These are phyloP conservation scores for Himalopsyche tibetana DNA, from an alignment of 2,888 invertebrate species.

Conservation along the genomic window DNA sequence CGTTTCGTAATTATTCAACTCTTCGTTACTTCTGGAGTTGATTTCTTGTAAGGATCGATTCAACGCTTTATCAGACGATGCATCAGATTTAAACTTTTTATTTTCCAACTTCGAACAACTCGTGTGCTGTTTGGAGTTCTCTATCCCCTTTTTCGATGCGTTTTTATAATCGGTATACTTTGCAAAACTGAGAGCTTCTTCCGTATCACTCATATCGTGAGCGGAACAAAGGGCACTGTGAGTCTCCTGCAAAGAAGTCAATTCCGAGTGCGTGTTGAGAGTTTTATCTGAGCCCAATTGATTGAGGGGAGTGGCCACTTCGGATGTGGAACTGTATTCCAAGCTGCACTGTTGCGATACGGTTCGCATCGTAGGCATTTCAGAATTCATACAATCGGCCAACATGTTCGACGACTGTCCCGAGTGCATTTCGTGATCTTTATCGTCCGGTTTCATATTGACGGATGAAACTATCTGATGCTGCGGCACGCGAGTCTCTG, in stretches of 20 bases:
- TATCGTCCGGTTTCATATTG: constrained; percentile 32
- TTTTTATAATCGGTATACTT: constrained; percentile 76
- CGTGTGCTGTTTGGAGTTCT: constrained; percentile 68
- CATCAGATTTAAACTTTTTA: constrained; percentile 40
- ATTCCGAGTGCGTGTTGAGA: constrained; percentile 74
- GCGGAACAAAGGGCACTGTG: constrained; percentile 75
- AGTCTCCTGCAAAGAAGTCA: constrained; percentile 75
- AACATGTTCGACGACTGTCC: constrained; percentile 73
- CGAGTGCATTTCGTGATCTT: constrained; percentile 65
- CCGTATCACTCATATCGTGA: constrained; percentile 75
- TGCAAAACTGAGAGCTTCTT: constrained; percentile 76
- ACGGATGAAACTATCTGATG: constrained; percentile 75
- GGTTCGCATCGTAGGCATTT: constrained; percentile 77
- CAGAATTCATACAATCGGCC: constrained; percentile 71
- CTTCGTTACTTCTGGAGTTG: constrained; percentile 47
- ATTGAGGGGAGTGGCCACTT: constrained; percentile 73
- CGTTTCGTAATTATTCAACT: constrained; percentile 46
- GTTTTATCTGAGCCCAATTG: constrained; percentile 77
- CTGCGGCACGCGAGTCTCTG: constrained; percentile 79
- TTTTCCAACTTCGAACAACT: constrained; percentile 68
- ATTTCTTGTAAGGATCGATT: constrained; percentile 64
- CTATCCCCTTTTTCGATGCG: constrained; percentile 71
- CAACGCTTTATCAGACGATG: constrained; percentile 45
- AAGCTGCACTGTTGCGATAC: constrained; percentile 84
- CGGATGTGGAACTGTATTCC: constrained; percentile 81